Percentiles rank a stretch among this genome's conserved stretches.
These are phyloP conservation scores for Yasuhikotakia modesta DNA, from an alignment of 2,797 vertebrate genomes.

Conservation along the genomic window DNA sequence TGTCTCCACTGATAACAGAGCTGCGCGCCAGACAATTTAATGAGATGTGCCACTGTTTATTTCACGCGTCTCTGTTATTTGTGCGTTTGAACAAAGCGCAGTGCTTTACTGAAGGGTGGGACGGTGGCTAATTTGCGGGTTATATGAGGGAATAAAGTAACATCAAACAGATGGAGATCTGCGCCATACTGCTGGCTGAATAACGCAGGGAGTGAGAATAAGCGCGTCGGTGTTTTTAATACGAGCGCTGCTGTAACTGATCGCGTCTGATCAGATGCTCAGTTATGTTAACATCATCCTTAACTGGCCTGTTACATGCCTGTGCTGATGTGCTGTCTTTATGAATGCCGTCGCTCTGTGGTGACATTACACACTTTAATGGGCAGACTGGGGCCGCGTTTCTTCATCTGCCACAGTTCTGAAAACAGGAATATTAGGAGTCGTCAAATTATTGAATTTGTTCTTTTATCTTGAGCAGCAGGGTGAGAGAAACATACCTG, in stretches of 20 bases:
- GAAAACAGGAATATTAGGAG: neutral
- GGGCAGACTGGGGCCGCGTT: conserved; percentile 1
- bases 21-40: conserved; percentile 83
- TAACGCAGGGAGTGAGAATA: conserved; percentile 9
- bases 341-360: conserved; percentile 37
- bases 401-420: neutral
- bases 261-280: conserved; percentile 83
- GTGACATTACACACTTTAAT: conserved; percentile 45
- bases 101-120: conserved; percentile 48
- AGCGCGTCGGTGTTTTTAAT: conserved; percentile 25
- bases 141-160: conserved; percentile 62
- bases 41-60: conserved; percentile 82
- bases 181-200: conserved; percentile 23
- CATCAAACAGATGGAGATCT: conserved; percentile 41
- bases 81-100: conserved; percentile 52
- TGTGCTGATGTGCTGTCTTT: conserved; percentile 61
- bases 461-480: neutral
- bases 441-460: conserved; percentile 13
- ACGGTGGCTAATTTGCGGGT: conserved; percentile 66
- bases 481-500: neutral
- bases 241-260: too few relatives aligned
- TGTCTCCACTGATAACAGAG: conserved; percentile 84
- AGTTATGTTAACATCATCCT: conserved; percentile 85
- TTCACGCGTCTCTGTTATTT: conserved; percentile 76
- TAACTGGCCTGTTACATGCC: conserved; percentile 83